Evolutionary conservation across 2,113 vertebrate species (phyloP).

Genomic region (Rhea pennata): DNA sequence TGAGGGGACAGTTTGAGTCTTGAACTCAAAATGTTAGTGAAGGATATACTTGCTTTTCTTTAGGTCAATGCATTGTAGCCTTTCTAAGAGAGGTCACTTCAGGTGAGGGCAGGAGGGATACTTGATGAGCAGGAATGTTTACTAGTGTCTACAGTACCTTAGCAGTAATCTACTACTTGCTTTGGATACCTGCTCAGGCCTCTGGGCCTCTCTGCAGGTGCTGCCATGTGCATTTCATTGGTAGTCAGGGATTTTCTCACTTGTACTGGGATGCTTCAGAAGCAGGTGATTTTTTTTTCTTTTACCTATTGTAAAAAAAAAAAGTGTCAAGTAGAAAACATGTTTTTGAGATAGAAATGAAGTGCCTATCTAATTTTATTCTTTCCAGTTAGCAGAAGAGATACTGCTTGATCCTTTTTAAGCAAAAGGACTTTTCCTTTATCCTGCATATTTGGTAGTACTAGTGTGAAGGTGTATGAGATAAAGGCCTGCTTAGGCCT

Average conservation of each 20-base stretch:
- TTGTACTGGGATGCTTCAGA: not conserved
- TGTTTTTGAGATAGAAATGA: not conserved
- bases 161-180: not conserved
- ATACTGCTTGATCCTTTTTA: fast-evolving
- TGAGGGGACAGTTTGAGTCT: fast-evolving
- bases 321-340: not conserved
- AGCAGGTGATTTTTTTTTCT: not conserved
- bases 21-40: fast-evolving
- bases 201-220: not conserved
- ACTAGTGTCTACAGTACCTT: not conserved
- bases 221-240: not conserved
- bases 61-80: not conserved
- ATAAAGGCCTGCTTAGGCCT: not conserved
- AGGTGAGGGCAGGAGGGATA: conserved; percentile 63
- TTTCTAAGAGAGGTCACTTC: conserved; percentile 47
- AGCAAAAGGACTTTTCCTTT: not conserved
- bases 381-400: fast-evolving
- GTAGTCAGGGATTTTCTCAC: fast-evolving
- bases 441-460: fast-evolving
- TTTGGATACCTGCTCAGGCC: not conserved
- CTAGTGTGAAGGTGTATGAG: not conserved
- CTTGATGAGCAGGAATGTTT: conserved; percentile 8
- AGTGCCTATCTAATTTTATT: not conserved
- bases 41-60: not conserved
- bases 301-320: not conserved